These are phyloP conservation scores for Pseudomyrmex concolor DNA, from an alignment of 1,140 invertebrate genomes.

Conservation along the genomic window DNA sequence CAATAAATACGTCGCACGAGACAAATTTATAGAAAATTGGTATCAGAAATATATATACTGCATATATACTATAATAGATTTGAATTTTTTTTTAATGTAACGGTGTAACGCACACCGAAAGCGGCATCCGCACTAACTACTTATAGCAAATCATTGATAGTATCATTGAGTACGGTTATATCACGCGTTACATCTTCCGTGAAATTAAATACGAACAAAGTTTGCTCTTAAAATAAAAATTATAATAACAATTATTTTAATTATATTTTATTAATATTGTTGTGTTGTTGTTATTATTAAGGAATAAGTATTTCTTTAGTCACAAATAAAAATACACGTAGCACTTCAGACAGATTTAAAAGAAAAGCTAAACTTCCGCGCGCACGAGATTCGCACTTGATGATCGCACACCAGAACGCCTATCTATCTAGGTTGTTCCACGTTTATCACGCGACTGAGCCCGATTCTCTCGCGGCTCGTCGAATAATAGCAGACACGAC, in stretches of 20 bases:
- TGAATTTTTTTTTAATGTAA: background rate
- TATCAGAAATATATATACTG: background rate
- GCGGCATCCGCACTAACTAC: constrained; percentile 23
- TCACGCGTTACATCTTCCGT: background rate
- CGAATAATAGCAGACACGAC: constrained; percentile 69
- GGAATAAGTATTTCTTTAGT: background rate
- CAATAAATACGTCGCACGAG: background rate
- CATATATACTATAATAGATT: background rate
- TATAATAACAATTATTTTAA: too few species aligned
- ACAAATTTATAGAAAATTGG: background rate
- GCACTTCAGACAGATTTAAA: background rate
- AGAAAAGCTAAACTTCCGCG: background rate
- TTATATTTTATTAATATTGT: too few species aligned
- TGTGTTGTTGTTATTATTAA: too few species aligned
- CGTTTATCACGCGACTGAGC: constrained; percentile 73
- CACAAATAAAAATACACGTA: background rate
- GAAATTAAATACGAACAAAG: background rate
- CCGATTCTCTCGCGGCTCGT: constrained; percentile 42
- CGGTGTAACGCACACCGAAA: background rate
- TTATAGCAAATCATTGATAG: background rate
- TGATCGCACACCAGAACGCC: constrained; percentile 33
- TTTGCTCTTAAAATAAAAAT: too few species aligned
- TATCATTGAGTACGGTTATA: background rate
- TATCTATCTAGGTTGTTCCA: constrained; percentile 64
- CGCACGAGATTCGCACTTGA: constrained; percentile 49